These are phyloP conservation scores for Microchrysa polita DNA, from an alignment of 2,888 invertebrate genomes.

Conservation along the genomic window DNA sequence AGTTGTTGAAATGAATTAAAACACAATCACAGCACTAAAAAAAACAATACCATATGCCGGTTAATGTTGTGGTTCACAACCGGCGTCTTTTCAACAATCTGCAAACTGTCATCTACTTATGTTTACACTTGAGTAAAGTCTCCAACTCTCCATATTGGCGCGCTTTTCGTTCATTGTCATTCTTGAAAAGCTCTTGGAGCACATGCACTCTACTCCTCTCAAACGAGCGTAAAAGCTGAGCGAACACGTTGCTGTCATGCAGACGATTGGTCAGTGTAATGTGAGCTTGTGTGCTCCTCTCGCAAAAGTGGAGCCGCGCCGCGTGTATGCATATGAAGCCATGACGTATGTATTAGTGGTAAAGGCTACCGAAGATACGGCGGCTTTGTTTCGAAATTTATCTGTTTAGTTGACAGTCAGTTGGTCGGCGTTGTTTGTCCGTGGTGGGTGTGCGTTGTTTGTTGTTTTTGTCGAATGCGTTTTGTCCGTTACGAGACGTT, in stretches of 20 bases:
- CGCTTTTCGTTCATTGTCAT: slow-evolving; percentile 26
- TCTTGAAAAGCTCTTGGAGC: slow-evolving; percentile 27
- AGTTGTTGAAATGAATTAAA: too few relatives aligned
- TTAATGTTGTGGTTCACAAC: too few relatives aligned
- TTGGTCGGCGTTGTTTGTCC: slow-evolving; percentile 44
- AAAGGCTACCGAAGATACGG: too few relatives aligned
- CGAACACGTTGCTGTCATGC: slow-evolving; percentile 33
- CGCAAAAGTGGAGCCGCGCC: too few relatives aligned
- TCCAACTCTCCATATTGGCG: slow-evolving; percentile 3
- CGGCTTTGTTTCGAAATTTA: slow-evolving; percentile 28
- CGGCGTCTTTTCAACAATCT: slow-evolving; percentile 24
- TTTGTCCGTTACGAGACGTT: slow-evolving; percentile 5
- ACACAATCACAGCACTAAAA: too few relatives aligned
- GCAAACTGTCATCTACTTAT: slow-evolving; percentile 30
- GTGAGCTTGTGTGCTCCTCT: slow-evolving; percentile 1
- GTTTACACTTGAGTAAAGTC: slow-evolving; percentile 8
- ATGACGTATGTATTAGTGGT: background rate
- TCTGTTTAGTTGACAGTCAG: slow-evolving; percentile 39
- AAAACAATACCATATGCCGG: too few relatives aligned
- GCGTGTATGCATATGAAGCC: background rate
- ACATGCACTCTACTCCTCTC: slow-evolving; percentile 35
- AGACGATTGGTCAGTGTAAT: slow-evolving; percentile 14
- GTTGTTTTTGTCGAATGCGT: background rate
- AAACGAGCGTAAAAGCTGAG: background rate
- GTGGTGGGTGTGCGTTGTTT: slow-evolving; percentile 24